phyloP scores from a whole-genome alignment of 2,113 vertebrate genomes.

The Microcebus tavaratra region DNA sequence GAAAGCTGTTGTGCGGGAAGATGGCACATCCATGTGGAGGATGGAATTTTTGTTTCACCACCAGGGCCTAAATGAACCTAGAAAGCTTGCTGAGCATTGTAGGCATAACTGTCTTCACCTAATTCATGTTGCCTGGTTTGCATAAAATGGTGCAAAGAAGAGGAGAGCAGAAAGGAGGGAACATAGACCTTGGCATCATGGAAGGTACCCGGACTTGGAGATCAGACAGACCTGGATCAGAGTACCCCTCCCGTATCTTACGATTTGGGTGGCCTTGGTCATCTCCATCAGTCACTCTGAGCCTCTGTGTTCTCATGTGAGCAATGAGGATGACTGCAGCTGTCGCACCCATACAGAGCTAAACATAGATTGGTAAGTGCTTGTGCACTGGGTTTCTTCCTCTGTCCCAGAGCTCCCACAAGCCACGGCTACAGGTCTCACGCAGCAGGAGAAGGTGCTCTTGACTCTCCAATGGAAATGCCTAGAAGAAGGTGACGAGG shows the following conservation, averaged over 20 bases:
- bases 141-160: not conserved
- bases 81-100: not conserved
- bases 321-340: not conserved
- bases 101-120: not conserved
- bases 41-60: not conserved
- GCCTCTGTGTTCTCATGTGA: not conserved
- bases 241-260: not conserved
- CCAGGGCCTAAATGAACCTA: not conserved
- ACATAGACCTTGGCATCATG: not conserved
- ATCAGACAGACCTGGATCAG: not conserved
- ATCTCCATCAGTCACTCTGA: not conserved
- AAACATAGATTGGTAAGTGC: not conserved
- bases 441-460: not conserved
- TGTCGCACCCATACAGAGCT: not conserved
- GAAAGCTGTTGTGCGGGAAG: not conserved
- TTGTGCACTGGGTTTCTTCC: not conserved
- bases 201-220: not conserved
- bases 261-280: accelerated
- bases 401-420: not conserved
- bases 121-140: not conserved
- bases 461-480: not conserved
- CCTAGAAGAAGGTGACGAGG: not conserved
- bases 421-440: not conserved
- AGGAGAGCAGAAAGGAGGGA: not conserved
- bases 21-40: not conserved